phyloP scores from a whole-genome alignment of 2,797 vertebrate species.

The Gadopsis marmoratus region DNA sequence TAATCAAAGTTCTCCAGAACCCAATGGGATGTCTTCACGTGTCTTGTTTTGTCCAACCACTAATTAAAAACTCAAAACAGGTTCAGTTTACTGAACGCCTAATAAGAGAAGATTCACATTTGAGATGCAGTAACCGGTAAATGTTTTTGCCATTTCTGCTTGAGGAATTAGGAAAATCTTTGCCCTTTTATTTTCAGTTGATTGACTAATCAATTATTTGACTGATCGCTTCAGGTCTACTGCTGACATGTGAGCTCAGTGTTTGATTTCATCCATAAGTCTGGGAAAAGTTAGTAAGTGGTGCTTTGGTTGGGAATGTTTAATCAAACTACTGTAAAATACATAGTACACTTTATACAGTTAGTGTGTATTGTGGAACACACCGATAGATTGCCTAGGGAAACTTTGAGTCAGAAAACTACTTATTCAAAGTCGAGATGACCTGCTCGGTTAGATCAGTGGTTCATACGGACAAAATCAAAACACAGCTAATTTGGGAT shows the following conservation, averaged over 20 bases:
- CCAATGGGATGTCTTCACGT: background rate
- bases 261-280: background rate
- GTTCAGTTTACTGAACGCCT: background rate
- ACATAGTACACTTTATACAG: background rate
- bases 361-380: background rate
- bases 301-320: background rate
- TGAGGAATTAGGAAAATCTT: background rate
- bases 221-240: too few species aligned
- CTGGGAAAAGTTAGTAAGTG: background rate
- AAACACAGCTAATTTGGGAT: background rate
- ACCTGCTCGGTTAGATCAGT: background rate
- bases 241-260: background rate
- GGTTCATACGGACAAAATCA: background rate
- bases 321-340: background rate
- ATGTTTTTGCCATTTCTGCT: background rate
- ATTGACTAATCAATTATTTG: too few species aligned
- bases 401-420: constrained; percentile 2
- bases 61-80: too few species aligned
- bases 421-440: background rate
- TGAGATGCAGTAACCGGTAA: too few species aligned
- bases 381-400: background rate
- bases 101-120: background rate
- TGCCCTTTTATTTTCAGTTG: background rate
- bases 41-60: background rate
- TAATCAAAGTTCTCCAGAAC: background rate